Conservation (phyloP, 2,113 vertebrate species). For the Agapornis roseicollis region DNA sequence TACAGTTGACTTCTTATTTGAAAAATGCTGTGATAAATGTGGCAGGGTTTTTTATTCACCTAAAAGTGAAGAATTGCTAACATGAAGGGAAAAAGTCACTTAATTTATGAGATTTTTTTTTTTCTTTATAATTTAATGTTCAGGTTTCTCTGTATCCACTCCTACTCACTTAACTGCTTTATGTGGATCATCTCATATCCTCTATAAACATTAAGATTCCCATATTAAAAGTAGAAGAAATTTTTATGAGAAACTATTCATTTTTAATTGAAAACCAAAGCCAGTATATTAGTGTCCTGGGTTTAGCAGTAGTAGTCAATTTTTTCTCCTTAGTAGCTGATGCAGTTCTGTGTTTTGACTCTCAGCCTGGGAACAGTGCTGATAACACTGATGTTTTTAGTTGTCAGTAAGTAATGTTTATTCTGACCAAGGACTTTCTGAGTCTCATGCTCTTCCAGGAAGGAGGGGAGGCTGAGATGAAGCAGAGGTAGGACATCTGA, state of each 20-base stretch:
- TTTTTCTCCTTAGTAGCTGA: no score
- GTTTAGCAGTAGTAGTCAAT: no score
- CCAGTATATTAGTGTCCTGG: background rate
- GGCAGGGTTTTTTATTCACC: fast-evolving
- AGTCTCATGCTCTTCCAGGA: no score
- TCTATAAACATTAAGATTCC: background rate
- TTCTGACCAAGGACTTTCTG: no score
- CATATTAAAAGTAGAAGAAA: background rate
- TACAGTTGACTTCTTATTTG: background rate
- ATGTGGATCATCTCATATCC: fast-evolving
- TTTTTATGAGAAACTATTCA: background rate
- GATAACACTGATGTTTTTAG: no score
- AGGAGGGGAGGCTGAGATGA: no score
- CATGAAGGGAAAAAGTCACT: background rate
- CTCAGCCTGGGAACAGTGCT: no score
- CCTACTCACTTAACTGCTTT: background rate
- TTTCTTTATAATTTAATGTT: background rate
- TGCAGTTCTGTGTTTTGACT: no score
- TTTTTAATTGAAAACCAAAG: background rate
- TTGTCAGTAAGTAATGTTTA: no score
- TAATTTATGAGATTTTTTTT: background rate
- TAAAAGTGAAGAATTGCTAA: background rate
- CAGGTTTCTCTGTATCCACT: background rate
- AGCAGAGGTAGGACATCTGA: no score
- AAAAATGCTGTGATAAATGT: background rate